These are phyloP conservation scores for Oscheius sp. DNA, from an alignment of 2,888 invertebrate genomes.

Conservation along the genomic window DNA sequence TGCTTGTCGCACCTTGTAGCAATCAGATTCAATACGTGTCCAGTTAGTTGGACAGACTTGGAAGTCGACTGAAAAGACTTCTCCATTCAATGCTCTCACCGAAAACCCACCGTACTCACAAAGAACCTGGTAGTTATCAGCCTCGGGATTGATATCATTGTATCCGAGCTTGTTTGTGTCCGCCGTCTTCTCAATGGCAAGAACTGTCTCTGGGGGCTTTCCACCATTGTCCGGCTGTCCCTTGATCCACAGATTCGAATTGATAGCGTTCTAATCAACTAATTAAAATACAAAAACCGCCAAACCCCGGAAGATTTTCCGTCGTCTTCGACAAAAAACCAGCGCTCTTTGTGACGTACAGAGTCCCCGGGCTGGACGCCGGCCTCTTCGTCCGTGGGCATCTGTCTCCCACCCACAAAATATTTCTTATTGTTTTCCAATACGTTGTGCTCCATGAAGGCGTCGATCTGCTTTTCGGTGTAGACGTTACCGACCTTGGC, in stretches of 20 bases:
- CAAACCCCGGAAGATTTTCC: background rate
- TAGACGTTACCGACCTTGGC: conserved; percentile 23
- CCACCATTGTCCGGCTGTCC: conserved; percentile 40
- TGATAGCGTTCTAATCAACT: conserved; percentile 14
- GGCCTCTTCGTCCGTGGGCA: conserved; percentile 16
- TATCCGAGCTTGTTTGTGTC: conserved; percentile 29
- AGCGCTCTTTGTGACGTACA: conserved; percentile 1
- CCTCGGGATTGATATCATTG: conserved; percentile 42
- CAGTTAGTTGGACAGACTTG: conserved; percentile 19
- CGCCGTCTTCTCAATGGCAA: conserved; percentile 36
- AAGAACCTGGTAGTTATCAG: conserved; percentile 31
- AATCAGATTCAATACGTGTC: conserved; percentile 23
- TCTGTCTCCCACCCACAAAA: conserved; percentile 29
- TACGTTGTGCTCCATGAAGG: conserved; percentile 11
- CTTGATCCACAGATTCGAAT: conserved; percentile 36
- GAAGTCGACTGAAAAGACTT: conserved; percentile 23
- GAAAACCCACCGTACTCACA: conserved; percentile 41
- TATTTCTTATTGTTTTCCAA: conserved; percentile 27
- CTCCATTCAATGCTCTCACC: background rate
- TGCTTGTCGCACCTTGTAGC: conserved; percentile 25
- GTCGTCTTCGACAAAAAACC: conserved; percentile 20
- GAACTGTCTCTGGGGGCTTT: conserved; percentile 31
- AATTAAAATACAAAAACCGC: background rate
- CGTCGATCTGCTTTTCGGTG: conserved; percentile 33
- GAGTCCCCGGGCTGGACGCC: background rate